Percentiles rank a stretch among this genome's conserved stretches.
phyloP scores from a whole-genome alignment of 2,888 invertebrate species.

The Microplitis deprimator region DNA sequence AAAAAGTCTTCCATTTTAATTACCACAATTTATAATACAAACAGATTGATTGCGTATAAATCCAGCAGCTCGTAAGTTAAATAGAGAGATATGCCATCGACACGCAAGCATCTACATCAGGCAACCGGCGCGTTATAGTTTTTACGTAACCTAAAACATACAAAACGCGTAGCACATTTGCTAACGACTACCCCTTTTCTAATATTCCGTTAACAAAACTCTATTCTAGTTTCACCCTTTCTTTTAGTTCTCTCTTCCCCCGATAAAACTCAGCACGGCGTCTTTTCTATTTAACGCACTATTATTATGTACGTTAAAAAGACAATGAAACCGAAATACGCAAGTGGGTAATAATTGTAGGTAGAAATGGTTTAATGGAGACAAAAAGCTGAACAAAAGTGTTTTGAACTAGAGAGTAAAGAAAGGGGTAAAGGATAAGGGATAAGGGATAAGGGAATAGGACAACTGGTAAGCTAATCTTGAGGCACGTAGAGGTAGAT shows the following conservation, averaged over 20 bases:
- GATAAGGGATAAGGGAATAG: too few species aligned
- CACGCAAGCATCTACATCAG: constrained; percentile 42
- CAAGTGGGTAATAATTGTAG: background rate
- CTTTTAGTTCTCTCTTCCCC: background rate
- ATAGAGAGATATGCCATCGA: constrained; percentile 48
- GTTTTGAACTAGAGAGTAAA: background rate
- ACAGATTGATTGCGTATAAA: constrained; percentile 30
- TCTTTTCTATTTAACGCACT: too few species aligned
- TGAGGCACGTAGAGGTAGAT: constrained; percentile 14
- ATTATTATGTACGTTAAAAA: too few species aligned
- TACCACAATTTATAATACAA: constrained; percentile 33
- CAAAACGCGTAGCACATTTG: background rate
- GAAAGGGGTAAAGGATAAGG: too few species aligned
- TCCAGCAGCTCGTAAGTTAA: constrained; percentile 41
- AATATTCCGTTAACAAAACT: background rate
- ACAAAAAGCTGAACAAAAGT: background rate
- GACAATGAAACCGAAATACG: too few species aligned
- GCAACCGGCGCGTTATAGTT: background rate
- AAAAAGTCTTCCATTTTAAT: constrained; percentile 42
- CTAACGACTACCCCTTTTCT: background rate
- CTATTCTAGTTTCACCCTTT: background rate
- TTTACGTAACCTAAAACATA: background rate
- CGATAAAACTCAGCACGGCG: too few species aligned
- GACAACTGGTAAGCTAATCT: constrained; percentile 14
- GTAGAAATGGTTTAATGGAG: background rate